These are phyloP conservation scores for Incurvaria masculella DNA, from an alignment of 2,888 invertebrate species.

Conservation along the genomic window DNA sequence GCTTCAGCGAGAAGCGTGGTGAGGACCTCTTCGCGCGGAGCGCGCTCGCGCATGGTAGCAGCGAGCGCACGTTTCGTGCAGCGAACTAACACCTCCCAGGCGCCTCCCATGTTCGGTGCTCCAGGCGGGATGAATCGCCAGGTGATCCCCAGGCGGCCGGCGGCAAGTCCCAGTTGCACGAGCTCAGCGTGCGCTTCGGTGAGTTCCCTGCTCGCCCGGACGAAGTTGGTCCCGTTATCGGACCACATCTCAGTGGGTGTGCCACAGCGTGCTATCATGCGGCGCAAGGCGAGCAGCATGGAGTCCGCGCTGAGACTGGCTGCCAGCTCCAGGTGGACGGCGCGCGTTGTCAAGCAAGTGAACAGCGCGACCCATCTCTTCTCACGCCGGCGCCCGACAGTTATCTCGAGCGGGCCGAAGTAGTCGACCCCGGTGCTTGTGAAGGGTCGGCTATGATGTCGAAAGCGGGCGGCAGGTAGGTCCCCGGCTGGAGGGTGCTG, in stretches of 20 bases:
- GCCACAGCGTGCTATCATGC: neutral
- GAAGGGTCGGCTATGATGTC: constrained; percentile 1
- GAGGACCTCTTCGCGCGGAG: neutral
- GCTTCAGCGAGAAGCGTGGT: constrained; percentile 4
- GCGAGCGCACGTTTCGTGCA: neutral
- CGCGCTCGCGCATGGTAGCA: neutral
- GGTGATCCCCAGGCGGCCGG: neutral
- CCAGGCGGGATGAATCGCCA: constrained; percentile 4
- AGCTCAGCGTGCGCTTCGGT: neutral
- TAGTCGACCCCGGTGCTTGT: constrained; percentile 4
- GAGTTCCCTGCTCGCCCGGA: constrained; percentile 5
- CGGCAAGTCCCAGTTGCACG: neutral
- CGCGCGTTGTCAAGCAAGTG: constrained; percentile 19
- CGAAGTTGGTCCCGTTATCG: constrained; percentile 12
- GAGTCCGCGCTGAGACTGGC: neutral
- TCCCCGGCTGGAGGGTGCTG: constrained; percentile 7
- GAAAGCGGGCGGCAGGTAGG: constrained; percentile 4
- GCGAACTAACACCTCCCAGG: constrained; percentile 2
- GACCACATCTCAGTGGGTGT: constrained; percentile 6
- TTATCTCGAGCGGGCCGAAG: neutral
- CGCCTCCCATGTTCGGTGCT: constrained; percentile 4
- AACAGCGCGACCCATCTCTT: constrained; percentile 14
- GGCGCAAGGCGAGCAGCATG: neutral
- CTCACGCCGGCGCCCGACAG: neutral
- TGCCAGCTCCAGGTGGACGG: constrained; percentile 5